A percentile compares a stretch with the other conserved stretches of the same genome.
phyloP scores from a whole-genome alignment of 2,888 invertebrate species.

The Scrobipalpa atriplicella region DNA sequence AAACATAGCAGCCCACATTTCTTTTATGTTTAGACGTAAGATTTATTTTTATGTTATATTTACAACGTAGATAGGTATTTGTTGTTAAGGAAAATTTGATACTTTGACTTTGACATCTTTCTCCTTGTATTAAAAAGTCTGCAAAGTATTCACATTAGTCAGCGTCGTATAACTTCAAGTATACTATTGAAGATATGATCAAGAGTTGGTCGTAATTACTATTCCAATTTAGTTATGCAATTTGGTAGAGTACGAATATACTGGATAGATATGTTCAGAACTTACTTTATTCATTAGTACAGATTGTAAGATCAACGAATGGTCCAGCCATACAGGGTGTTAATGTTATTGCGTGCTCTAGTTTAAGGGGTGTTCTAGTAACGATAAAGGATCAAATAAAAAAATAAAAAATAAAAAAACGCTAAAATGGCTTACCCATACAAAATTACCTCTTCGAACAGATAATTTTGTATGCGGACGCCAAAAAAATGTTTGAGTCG shows the following conservation, averaged over 20 bases:
- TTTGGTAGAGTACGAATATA: slow-evolving; percentile 31
- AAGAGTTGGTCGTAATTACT: slow-evolving; percentile 39
- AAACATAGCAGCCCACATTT: slow-evolving; percentile 22
- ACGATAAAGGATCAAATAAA: too few relatives aligned
- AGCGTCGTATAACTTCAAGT: background rate
- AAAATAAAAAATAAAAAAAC: too few relatives aligned
- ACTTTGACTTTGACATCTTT: background rate
- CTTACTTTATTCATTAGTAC: too few relatives aligned
- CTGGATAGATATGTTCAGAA: background rate
- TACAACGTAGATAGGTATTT: background rate
- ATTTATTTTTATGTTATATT: background rate
- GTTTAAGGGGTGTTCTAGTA: too few relatives aligned
- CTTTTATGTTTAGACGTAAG: background rate
- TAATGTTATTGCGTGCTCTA: too few relatives aligned
- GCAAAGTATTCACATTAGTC: slow-evolving; percentile 1
- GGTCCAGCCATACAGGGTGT: slow-evolving; percentile 42
- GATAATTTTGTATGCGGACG: too few relatives aligned
- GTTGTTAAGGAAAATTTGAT: background rate
- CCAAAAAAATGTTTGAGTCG: too few relatives aligned
- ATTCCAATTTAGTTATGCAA: slow-evolving; percentile 41
- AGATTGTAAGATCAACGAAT: too few relatives aligned
- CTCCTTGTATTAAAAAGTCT: background rate
- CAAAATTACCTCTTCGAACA: too few relatives aligned
- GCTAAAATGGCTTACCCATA: too few relatives aligned
- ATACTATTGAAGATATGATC: slow-evolving; percentile 36